phyloP scores from a whole-genome alignment of 2,113 vertebrate species.

The Syngnathus floridae region DNA sequence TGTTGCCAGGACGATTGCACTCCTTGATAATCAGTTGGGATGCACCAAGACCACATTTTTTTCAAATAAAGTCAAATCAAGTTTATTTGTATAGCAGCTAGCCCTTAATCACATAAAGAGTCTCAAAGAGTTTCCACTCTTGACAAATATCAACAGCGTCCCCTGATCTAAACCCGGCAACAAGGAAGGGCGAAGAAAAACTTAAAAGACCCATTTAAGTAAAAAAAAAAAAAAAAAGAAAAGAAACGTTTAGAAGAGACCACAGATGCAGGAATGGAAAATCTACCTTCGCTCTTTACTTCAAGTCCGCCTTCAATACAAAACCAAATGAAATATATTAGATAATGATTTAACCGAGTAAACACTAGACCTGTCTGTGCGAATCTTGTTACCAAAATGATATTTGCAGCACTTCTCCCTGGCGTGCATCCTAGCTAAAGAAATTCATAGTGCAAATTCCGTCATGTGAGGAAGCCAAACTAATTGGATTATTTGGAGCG shows the following conservation, averaged over 20 bases:
- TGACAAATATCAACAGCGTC: too few relatives aligned
- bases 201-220: too few relatives aligned
- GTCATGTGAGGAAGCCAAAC: neutral
- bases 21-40: too few relatives aligned
- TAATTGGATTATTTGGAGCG: slow-evolving; percentile 19
- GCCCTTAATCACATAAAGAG: too few relatives aligned
- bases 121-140: too few relatives aligned
- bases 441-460: neutral
- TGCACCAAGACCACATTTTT: neutral
- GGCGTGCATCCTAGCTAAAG: neutral
- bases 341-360: neutral
- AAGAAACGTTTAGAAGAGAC: too few relatives aligned
- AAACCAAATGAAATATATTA: neutral
- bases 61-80: too few relatives aligned
- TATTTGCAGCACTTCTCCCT: neutral
- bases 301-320: neutral
- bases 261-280: neutral
- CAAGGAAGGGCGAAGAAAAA: too few relatives aligned
- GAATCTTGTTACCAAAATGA: slow-evolving; percentile 2
- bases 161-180: too few relatives aligned
- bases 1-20: too few relatives aligned
- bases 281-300: neutral
- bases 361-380: neutral
- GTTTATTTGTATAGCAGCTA: too few relatives aligned
- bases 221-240: too few relatives aligned